A percentile compares a stretch with the other conserved stretches of the same genome.
Conservation (phyloP, 2,797 vertebrate species). For the Capromys pilorides region DNA sequence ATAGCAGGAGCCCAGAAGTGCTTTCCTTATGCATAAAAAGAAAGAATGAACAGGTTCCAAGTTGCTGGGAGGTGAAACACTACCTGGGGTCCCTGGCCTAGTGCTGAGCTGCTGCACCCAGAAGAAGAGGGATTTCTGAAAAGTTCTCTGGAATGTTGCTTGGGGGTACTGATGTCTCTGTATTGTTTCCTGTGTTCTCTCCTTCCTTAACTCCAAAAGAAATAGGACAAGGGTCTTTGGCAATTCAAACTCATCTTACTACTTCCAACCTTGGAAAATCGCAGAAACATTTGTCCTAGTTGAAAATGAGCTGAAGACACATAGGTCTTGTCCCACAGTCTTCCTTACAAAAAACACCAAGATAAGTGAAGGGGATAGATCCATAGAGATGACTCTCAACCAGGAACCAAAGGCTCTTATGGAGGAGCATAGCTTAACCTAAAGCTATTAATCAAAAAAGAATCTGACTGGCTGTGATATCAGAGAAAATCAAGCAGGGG, state of each 20-base stretch:
- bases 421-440: neutral
- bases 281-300: neutral
- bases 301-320: neutral
- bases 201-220: neutral
- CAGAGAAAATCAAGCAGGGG: neutral
- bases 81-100: fast-evolving
- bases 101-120: no score
- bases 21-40: neutral
- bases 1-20: neutral
- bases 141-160: neutral
- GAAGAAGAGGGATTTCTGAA: neutral
- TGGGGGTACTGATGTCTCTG: neutral
- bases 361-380: neutral
- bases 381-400: neutral
- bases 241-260: neutral
- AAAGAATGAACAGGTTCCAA: neutral
- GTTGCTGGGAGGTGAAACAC: neutral
- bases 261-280: neutral
- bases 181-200: neutral
- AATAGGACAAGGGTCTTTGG: neutral
- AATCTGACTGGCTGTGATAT: neutral
- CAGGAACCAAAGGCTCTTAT: neutral
- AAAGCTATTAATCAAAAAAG: neutral
- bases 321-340: neutral
- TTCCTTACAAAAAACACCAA: neutral